A percentile compares a stretch with the other conserved stretches of the same genome.
Evolutionary conservation across 2,888 invertebrate species (phyloP).

Genomic region (Pterostichus madidus): DNA sequence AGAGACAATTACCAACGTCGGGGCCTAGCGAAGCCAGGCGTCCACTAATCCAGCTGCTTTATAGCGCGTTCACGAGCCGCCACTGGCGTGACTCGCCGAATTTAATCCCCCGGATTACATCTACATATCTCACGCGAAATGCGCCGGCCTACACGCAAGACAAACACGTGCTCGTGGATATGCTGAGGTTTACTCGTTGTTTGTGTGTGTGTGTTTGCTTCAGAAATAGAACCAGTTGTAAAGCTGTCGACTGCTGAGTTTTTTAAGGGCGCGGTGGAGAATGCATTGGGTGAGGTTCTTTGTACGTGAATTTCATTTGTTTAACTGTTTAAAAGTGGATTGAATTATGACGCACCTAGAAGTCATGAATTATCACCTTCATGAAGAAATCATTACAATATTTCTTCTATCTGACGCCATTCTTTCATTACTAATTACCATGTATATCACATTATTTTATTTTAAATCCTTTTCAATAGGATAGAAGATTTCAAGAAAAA

Average conservation of each 20-base stretch:
- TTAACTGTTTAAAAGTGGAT: background rate
- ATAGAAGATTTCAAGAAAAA: too few species aligned
- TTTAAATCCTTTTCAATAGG: too few species aligned
- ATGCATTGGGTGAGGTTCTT: slow-evolving; percentile 12
- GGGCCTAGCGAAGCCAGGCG: background rate
- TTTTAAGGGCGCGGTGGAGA: slow-evolving; percentile 3
- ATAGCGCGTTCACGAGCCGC: slow-evolving; percentile 23
- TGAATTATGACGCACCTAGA: slow-evolving; percentile 19
- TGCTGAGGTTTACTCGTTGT: slow-evolving; percentile 16
- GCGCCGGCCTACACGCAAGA: background rate
- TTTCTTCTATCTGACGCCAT: too few species aligned
- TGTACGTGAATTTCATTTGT: background rate
- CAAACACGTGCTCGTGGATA: background rate
- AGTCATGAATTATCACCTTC: background rate
- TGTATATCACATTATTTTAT: too few species aligned
- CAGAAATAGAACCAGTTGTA: slow-evolving; percentile 34
- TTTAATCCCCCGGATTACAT: slow-evolving; percentile 59
- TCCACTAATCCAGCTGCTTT: slow-evolving; percentile 38
- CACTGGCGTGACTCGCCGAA: slow-evolving; percentile 50
- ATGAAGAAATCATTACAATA: too few species aligned
- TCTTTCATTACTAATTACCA: too few species aligned
- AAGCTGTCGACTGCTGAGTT: slow-evolving; percentile 16
- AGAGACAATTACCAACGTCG: slow-evolving; percentile 41
- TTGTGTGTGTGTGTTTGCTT: slow-evolving; percentile 20
- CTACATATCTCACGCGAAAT: slow-evolving; percentile 53